Conservation (phyloP, 2,888 invertebrate species). For the Thymelicus sylvestris region DNA sequence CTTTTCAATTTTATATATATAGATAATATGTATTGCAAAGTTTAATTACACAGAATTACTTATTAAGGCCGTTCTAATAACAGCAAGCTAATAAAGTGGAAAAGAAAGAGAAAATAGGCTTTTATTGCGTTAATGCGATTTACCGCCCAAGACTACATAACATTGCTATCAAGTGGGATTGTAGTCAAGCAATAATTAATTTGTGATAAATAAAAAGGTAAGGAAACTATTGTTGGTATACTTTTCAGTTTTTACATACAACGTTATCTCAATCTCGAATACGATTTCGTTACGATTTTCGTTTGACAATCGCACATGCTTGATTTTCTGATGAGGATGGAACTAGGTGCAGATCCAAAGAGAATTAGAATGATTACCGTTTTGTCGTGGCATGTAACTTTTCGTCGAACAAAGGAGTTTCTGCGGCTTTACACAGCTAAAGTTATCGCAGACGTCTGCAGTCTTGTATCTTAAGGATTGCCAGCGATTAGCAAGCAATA, state of each 20-base stretch:
- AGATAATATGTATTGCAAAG: no score
- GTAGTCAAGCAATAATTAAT: no score
- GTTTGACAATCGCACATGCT: background rate
- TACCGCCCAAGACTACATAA: no score
- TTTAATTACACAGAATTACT: no score
- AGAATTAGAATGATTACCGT: slow-evolving; percentile 35
- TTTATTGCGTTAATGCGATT: no score
- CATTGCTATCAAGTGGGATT: no score
- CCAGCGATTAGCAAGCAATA: background rate
- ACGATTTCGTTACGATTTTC: slow-evolving; percentile 10
- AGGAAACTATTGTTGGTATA: no score
- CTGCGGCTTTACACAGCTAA: slow-evolving; percentile 29
- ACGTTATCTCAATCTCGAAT: background rate
- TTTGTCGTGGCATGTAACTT: slow-evolving; percentile 31
- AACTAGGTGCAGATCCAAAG: slow-evolving; percentile 34
- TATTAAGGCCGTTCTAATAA: no score
- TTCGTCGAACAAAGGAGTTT: slow-evolving; percentile 31
- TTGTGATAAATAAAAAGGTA: no score
- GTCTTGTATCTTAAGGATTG: slow-evolving; percentile 12
- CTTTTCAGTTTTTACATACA: background rate
- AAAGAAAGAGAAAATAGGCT: no score
- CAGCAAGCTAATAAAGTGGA: no score
- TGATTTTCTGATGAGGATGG: slow-evolving; percentile 30
- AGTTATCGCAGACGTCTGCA: slow-evolving; percentile 16
- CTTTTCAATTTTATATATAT: no score